A percentile compares a stretch with the other conserved stretches of the same genome.
These are phyloP conservation scores for Bombus superbus DNA, from an alignment of 1,140 invertebrate species.

Conservation along the genomic window DNA sequence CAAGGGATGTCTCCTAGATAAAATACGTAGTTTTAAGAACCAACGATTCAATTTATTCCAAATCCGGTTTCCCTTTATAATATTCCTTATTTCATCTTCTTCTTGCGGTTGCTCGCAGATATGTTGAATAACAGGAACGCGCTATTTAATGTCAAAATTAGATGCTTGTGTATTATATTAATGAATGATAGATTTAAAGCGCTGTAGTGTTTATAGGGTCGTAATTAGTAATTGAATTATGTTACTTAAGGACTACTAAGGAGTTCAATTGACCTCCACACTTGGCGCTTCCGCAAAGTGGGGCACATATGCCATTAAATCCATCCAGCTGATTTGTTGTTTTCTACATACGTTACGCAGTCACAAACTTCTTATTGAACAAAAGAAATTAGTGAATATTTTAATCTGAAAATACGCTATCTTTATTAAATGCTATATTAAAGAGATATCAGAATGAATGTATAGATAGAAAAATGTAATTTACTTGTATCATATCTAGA, in stretches of 20 bases:
- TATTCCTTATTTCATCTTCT: conserved; percentile 52
- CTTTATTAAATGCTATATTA: neutral
- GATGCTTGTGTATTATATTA: neutral
- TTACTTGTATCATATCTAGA: neutral
- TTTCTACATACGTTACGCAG: neutral
- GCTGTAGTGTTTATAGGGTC: neutral
- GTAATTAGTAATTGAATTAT: neutral
- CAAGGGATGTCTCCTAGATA: conserved; percentile 63
- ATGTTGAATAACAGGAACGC: conserved; percentile 56
- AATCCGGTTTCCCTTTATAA: conserved; percentile 42
- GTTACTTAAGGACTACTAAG: neutral
- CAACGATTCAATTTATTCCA: conserved; percentile 59
- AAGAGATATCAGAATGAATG: no score
- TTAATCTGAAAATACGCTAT: neutral
- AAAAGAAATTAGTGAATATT: neutral
- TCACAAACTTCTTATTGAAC: neutral
- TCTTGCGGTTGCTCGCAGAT: conserved; percentile 58
- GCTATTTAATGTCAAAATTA: conserved; percentile 6
- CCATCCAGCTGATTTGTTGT: conserved; percentile 36
- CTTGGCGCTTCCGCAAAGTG: conserved; percentile 30
- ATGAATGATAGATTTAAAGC: neutral
- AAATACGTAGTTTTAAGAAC: conserved; percentile 54
- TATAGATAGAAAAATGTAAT: neutral
- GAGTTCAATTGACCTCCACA: conserved; percentile 21
- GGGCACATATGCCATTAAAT: conserved; percentile 57